Conservation (phyloP, 2,888 invertebrate genomes). For the Muscina levida region DNA sequence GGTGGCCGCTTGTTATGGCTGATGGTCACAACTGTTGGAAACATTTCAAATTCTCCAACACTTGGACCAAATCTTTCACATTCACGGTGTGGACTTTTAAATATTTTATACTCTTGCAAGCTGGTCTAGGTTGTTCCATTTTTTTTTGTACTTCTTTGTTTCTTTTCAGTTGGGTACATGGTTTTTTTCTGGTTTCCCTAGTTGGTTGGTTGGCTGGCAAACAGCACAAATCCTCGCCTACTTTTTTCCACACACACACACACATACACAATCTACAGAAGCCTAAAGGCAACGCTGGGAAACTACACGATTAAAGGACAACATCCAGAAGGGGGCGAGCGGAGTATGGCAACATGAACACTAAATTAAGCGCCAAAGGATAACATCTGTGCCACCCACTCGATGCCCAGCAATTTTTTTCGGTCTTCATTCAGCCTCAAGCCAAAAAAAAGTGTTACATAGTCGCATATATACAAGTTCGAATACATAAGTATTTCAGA, state of each 20-base stretch:
- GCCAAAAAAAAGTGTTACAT: conserved; percentile 3
- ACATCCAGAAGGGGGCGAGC: too few species aligned
- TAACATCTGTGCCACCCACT: conserved; percentile 9
- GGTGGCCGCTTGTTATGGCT: too few species aligned
- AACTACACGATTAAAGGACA: conserved; percentile 43
- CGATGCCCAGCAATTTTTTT: neutral
- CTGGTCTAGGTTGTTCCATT: neutral
- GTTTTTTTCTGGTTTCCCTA: neutral
- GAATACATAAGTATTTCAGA: neutral
- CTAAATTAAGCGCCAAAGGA: conserved; percentile 26
- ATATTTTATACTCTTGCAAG: neutral
- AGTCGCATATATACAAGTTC: too few species aligned
- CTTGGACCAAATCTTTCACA: neutral
- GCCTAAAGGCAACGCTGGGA: conserved; percentile 33
- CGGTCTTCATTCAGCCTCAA: too few species aligned
- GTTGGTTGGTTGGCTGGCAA: conserved; percentile 25
- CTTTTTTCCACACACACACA: too few species aligned
- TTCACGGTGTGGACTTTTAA: conserved; percentile 5
- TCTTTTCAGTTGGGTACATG: neutral
- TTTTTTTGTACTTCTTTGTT: neutral
- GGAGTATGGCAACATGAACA: conserved; percentile 21
- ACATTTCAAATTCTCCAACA: neutral
- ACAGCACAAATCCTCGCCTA: conserved; percentile 25
- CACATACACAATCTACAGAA: conserved; percentile 14
- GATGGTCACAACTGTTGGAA: neutral